phyloP scores from a whole-genome alignment of 2,113 vertebrate species.

The Mormyrus iriodes region DNA sequence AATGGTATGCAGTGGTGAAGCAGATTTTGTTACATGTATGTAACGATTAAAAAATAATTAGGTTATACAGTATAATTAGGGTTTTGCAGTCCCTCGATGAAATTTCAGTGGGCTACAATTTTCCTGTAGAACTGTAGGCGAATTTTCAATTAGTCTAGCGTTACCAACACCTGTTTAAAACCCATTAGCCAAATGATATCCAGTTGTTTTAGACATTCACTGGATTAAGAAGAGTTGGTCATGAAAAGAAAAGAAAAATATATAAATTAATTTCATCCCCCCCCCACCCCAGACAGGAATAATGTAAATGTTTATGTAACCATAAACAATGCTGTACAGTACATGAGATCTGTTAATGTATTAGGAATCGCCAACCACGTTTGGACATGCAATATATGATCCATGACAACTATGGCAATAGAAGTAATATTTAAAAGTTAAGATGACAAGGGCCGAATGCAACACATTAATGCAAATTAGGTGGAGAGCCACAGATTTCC shows the following conservation, averaged over 20 bases:
- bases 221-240: neutral
- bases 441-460: neutral
- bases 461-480: slow-evolving; percentile 8
- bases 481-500: neutral
- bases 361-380: neutral
- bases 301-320: neutral
- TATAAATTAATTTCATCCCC: neutral
- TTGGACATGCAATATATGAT: neutral
- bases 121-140: neutral
- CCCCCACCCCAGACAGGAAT: neutral
- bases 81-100: neutral
- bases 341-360: neutral
- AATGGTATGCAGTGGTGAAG: too few relatives aligned
- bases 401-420: neutral
- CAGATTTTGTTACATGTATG: too few relatives aligned
- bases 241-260: neutral
- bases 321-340: neutral
- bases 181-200: neutral
- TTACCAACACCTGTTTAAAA: neutral
- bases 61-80: neutral
- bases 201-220: neutral
- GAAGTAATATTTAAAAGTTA: neutral
- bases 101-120: neutral
- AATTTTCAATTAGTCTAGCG: neutral
- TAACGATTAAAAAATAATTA: too few relatives aligned